phyloP scores from a whole-genome alignment of 2,113 vertebrate species.

The Serinus canaria region DNA sequence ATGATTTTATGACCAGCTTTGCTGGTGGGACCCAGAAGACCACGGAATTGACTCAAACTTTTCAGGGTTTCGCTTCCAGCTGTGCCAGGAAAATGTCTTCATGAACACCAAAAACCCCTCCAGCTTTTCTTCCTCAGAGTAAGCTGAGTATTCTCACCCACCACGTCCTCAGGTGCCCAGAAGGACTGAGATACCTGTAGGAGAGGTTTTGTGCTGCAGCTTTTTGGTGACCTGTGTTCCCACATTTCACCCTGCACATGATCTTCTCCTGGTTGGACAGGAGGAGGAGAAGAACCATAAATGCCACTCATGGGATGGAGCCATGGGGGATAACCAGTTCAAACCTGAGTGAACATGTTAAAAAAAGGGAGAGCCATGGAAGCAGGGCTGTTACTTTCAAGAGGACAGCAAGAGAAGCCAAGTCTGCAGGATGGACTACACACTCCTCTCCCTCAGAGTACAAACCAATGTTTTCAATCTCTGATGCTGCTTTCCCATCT shows the following conservation, averaged over 20 bases:
- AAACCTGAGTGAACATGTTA: neutral
- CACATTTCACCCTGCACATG: rapidly evolving
- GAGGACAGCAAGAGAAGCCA: neutral
- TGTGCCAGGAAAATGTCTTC: neutral
- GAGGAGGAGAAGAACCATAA: neutral
- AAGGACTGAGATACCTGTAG: neutral
- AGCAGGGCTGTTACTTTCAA: neutral
- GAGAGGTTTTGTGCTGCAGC: neutral
- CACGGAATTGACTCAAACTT: neutral
- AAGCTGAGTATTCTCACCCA: neutral
- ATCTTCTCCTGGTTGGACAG: neutral
- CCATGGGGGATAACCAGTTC: neutral
- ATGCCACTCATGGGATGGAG: neutral
- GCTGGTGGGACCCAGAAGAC: neutral
- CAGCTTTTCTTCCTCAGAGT: neutral
- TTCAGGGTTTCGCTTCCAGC: neutral
- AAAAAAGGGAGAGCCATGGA: neutral
- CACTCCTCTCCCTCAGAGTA: neutral
- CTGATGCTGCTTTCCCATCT: neutral
- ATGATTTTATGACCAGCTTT: neutral
- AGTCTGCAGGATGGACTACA: neutral
- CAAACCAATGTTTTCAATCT: neutral
- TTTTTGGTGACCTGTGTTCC: neutral
- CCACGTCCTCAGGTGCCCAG: neutral
- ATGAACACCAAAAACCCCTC: neutral